These are phyloP conservation scores for Serrognathus titanus DNA, from an alignment of 2,888 invertebrate species.

Conservation along the genomic window DNA sequence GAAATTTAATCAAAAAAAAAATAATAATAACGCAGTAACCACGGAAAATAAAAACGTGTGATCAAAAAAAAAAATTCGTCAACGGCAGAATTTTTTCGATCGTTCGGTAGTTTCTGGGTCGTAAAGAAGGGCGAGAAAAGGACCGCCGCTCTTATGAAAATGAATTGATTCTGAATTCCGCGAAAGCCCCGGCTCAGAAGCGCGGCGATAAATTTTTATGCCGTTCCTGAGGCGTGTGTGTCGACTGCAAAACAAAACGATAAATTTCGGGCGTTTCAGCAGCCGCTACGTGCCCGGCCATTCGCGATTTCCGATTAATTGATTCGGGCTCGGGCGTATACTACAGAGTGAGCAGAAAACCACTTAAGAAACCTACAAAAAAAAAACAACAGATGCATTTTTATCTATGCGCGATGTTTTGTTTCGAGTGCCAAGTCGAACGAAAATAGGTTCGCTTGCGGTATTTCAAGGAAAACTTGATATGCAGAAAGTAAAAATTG, in stretches of 20 bases:
- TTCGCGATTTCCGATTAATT: no score
- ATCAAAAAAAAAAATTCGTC: conserved; percentile 6
- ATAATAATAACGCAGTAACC: not conserved
- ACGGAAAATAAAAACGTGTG: not conserved
- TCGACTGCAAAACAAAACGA: conserved; percentile 34
- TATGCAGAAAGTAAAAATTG: no score
- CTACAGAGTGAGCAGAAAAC: no score
- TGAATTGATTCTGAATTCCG: conserved; percentile 17
- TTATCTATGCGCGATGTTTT: no score
- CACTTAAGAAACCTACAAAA: no score
- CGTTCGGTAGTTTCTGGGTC: not conserved
- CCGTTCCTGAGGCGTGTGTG: conserved; percentile 32
- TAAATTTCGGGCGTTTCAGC: conserved; percentile 26
- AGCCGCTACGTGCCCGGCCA: conserved; percentile 25
- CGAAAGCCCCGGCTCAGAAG: conserved; percentile 25
- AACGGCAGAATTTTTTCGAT: not conserved
- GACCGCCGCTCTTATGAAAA: not conserved
- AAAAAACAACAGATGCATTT: no score
- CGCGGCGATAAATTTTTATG: conserved; percentile 37
- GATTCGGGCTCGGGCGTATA: no score
- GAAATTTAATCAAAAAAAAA: not conserved
- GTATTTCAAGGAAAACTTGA: no score
- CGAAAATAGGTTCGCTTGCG: no score
- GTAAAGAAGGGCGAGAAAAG: not conserved
- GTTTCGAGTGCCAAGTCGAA: no score